Conservation (phyloP, 2,888 invertebrate species). For the Adelognathus sp. region DNA sequence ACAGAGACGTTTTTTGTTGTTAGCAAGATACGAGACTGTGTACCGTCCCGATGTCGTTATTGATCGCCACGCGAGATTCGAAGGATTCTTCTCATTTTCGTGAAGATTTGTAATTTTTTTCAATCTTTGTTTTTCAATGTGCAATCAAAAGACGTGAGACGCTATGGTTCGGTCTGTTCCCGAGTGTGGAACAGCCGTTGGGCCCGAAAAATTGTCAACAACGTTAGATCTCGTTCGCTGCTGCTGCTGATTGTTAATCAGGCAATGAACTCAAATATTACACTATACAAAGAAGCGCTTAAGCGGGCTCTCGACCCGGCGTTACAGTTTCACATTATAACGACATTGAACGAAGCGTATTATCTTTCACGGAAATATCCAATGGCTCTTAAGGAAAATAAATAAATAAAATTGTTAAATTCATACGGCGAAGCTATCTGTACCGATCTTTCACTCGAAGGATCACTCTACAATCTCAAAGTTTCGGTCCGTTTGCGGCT, state of each 20-base stretch:
- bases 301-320: background rate
- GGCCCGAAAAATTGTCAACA: background rate
- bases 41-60: background rate
- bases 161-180: background rate
- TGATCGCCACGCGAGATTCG: background rate
- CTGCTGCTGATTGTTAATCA: conserved; percentile 12
- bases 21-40: background rate
- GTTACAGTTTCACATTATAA: conserved; percentile 12
- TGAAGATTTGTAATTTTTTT: background rate
- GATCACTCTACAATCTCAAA: background rate
- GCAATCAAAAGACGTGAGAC: conserved; percentile 8
- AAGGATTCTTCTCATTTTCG: background rate
- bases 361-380: conserved; percentile 9
- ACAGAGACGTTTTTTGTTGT: background rate
- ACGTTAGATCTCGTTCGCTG: background rate
- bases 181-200: background rate
- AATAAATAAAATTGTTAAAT: background rate
- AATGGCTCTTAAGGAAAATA: conserved; percentile 1
- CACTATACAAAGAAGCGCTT: conserved; percentile 47
- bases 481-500: background rate
- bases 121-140: background rate
- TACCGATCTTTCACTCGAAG: background rate
- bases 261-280: conserved; percentile 37
- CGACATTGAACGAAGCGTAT: conserved; percentile 33
- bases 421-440: background rate